These are phyloP conservation scores for Epsilonema sp. DNA, from an alignment of 2,888 invertebrate genomes.

Conservation along the genomic window DNA sequence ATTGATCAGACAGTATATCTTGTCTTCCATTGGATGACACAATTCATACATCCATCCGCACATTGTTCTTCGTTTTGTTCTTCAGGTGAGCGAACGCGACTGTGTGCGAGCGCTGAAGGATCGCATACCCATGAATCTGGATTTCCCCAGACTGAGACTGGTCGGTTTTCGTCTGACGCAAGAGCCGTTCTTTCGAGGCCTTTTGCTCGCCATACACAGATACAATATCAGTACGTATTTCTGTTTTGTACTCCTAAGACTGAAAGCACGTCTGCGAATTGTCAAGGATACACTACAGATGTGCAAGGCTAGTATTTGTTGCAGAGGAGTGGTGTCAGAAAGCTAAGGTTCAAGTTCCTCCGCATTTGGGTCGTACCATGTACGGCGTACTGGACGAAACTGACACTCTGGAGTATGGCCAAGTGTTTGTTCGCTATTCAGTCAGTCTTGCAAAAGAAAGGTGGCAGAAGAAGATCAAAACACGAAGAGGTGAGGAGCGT, in stretches of 20 bases:
- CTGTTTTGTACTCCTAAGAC: too few relatives aligned
- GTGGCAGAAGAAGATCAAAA: not conserved
- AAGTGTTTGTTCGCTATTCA: conserved; percentile 20
- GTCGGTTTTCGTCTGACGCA: conserved; percentile 13
- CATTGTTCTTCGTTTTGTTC: too few relatives aligned
- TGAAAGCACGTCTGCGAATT: too few relatives aligned
- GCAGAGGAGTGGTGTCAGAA: not conserved
- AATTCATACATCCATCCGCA: too few relatives aligned
- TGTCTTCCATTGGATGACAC: too few relatives aligned
- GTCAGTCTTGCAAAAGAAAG: not conserved
- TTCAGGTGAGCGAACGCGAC: not conserved
- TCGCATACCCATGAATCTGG: conserved; percentile 12
- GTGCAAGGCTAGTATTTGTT: too few relatives aligned
- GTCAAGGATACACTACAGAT: too few relatives aligned
- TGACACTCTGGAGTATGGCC: conserved; percentile 24
- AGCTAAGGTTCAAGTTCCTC: conserved; percentile 14
- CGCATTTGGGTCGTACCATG: conserved; percentile 22
- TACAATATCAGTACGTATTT: conserved; percentile 14
- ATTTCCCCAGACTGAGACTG: conserved; percentile 11
- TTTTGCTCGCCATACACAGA: conserved; percentile 18
- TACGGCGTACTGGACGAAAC: conserved; percentile 29
- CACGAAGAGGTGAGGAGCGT: too few relatives aligned
- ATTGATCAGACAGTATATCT: too few relatives aligned
- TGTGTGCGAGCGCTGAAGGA: not conserved
- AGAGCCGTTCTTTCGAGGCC: conserved; percentile 19